Evolutionary conservation across 2,797 vertebrate species (phyloP).

Genomic region (Chelonia mydas): DNA sequence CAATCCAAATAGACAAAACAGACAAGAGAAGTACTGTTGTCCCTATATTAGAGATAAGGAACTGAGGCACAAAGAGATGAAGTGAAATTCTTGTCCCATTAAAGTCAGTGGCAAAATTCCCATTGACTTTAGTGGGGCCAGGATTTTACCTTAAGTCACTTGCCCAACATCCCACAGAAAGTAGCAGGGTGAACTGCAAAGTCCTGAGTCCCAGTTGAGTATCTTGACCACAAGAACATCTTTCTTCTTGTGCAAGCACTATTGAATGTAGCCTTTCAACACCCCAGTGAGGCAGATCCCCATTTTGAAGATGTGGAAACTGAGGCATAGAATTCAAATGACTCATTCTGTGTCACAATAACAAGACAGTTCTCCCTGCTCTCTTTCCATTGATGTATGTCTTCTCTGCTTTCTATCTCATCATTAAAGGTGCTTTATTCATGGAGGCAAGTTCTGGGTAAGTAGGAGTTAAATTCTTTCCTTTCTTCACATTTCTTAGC

Average conservation of each 20-base stretch:
- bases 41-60: neutral
- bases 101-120: neutral
- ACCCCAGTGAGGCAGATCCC: neutral
- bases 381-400: neutral
- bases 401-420: neutral
- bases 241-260: neutral
- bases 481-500: neutral
- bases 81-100: neutral
- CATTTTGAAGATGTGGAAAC: neutral
- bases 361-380: neutral
- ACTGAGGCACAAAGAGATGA: neutral
- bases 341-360: neutral
- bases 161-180: neutral
- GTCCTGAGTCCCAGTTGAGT: neutral
- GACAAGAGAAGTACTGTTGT: neutral
- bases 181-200: neutral
- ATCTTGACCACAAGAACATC: neutral
- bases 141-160: neutral
- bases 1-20: neutral
- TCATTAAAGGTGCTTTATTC: neutral
- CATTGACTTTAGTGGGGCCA: neutral
- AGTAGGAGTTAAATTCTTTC: neutral
- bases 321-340: neutral
- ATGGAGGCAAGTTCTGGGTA: neutral
- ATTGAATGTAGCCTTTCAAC: neutral